These are phyloP conservation scores for Diogma glabrata DNA, from an alignment of 2,888 invertebrate species.

Conservation along the genomic window DNA sequence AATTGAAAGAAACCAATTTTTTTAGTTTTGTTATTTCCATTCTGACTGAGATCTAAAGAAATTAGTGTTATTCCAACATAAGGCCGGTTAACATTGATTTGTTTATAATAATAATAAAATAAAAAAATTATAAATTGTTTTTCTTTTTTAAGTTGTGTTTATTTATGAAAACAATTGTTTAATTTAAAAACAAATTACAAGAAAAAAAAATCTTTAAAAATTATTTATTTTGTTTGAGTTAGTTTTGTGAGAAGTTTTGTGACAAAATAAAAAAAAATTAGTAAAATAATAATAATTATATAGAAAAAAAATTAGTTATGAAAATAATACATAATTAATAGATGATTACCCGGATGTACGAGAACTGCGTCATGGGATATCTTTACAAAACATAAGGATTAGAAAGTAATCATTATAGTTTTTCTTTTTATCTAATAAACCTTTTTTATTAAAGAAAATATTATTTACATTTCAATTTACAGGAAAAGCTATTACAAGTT, in stretches of 20 bases:
- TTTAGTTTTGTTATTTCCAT: slow-evolving; percentile 4
- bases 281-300: background rate
- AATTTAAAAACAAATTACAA: no score
- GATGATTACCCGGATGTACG: slow-evolving; percentile 8
- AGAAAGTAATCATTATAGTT: slow-evolving; percentile 8
- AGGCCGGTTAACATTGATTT: slow-evolving; percentile 6
- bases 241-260: slow-evolving; percentile 1
- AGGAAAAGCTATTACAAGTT: background rate
- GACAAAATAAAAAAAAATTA: slow-evolving; percentile 5
- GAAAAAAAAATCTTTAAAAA: background rate
- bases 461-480: slow-evolving; percentile 6
- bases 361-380: slow-evolving; percentile 7
- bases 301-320: background rate
- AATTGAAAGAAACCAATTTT: slow-evolving; percentile 8
- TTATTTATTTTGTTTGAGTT: background rate
- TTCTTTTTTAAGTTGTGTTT: background rate
- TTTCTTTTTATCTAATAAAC: background rate
- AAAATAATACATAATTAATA: background rate
- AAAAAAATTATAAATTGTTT: background rate
- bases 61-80: slow-evolving; percentile 9
- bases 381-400: slow-evolving; percentile 6
- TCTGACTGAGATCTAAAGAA: slow-evolving; percentile 1
- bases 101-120: background rate
- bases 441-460: background rate
- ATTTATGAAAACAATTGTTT: background rate